phyloP scores from a whole-genome alignment of 1,140 invertebrate species.

The Atta colombica region DNA sequence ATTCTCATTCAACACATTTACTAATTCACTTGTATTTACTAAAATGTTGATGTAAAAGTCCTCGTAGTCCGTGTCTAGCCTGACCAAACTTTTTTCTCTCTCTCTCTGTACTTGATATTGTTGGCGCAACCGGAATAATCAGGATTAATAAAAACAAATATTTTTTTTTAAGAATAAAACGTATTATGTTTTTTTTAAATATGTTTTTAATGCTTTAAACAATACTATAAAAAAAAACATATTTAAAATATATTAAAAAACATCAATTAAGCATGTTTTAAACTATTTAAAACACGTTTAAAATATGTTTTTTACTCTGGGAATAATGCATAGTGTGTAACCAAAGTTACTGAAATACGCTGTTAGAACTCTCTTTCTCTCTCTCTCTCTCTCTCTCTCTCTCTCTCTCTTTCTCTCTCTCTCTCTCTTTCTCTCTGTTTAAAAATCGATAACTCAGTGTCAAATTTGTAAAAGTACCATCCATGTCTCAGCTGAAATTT shows the following conservation, averaged over 20 bases:
- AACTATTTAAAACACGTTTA: too few relatives aligned
- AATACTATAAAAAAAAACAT: too few relatives aligned
- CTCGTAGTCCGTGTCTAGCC: not conserved
- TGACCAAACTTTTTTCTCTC: constrained; percentile 19
- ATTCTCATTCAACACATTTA: constrained; percentile 44
- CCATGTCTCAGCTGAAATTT: constrained; percentile 43
- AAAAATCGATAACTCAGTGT: constrained; percentile 49
- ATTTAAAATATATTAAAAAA: too few relatives aligned
- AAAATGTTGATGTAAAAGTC: constrained; percentile 50
- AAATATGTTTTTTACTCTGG: too few relatives aligned
- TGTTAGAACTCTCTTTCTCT: not conserved
- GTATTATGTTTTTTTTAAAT: too few relatives aligned
- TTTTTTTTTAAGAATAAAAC: too few relatives aligned
- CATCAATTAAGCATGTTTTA: too few relatives aligned
- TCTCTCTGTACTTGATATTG: constrained; percentile 30
- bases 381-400: not conserved
- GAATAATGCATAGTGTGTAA: constrained; percentile 35
- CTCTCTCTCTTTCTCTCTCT: not conserved
- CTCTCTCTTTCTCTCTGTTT: not conserved
- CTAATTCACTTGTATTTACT: constrained; percentile 55
- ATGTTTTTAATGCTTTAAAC: too few relatives aligned
- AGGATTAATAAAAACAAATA: too few relatives aligned
- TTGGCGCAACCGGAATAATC: not conserved
- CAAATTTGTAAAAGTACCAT: constrained; percentile 59
- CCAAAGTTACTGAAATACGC: constrained; percentile 41